These are phyloP conservation scores for Dasyprocta punctata DNA, from an alignment of 2,113 vertebrate genomes.

Conservation along the genomic window DNA sequence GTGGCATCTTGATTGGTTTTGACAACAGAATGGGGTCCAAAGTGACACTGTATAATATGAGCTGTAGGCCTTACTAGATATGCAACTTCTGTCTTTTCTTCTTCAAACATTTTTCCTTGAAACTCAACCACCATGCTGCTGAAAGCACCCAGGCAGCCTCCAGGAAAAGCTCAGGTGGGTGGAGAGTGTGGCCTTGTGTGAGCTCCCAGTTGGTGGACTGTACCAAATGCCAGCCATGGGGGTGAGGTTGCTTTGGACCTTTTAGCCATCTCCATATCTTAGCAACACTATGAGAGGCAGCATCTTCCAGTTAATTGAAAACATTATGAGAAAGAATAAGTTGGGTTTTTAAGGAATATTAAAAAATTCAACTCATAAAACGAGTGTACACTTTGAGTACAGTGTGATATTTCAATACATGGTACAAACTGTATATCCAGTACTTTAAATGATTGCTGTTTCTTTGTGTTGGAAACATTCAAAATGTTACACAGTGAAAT, in stretches of 20 bases:
- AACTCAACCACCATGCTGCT: not conserved
- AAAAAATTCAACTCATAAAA: not conserved
- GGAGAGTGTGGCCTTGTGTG: not conserved
- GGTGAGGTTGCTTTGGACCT: too few relatives aligned
- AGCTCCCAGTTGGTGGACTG: not conserved
- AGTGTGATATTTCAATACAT: not conserved
- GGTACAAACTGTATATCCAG: not conserved
- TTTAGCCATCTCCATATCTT: not conserved
- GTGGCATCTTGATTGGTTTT: not conserved
- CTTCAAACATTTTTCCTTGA: not conserved
- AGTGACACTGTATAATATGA: not conserved
- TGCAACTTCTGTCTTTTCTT: not conserved
- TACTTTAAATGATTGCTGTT: not conserved
- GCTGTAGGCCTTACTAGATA: not conserved
- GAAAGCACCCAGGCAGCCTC: not conserved
- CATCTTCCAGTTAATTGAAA: not conserved
- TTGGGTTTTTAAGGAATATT: not conserved
- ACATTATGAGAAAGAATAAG: not conserved
- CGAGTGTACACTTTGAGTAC: not conserved
- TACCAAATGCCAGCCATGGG: rapidly evolving
- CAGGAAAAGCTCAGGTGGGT: not conserved
- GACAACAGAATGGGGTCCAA: not conserved
- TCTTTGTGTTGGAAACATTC: not conserved
- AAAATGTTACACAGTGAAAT: not conserved
- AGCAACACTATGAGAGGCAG: not conserved